Evolutionary conservation across 2,113 vertebrate genomes (phyloP), one percentile per base, ranked within the genome.

Genomic region (Ranitomeya variabilis): DNA sequence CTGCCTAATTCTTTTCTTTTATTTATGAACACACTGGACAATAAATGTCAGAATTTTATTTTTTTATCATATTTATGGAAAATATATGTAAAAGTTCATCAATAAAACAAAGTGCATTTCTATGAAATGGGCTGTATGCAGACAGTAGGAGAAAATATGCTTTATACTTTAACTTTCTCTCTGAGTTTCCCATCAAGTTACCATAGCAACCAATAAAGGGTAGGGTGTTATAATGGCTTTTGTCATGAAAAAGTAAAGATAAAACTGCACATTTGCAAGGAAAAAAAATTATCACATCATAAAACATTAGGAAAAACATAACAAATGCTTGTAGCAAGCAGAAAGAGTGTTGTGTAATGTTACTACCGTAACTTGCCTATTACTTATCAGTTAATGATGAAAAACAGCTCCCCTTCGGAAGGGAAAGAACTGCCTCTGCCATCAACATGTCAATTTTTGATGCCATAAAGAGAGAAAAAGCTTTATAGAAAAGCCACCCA

Each of bases 131-230:
- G 13, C 80, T 19, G 59, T 11, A 81, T 64, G 26, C 31, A 62
- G 57, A 62, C 45, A 37, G 57, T 11, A 81, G 4, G 26, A 62
- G 59, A 62, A 11, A 62, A 81, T 19, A 31, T 62, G 80, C 55
- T 62, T 37, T 15, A 81, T 64, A 62, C 80, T 45, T 62, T 45
- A 62, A 16, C 57, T 37, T 81, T 64, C 26, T 64, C 26, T 10
- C 3, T 0, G 31, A 81, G 37, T 52, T 26, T 60, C 31, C 23
- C 62, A 62, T 21, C 16, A 37, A 1, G 57, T 81, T 62, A 11
- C 31, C 57, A 81, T 81, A 16, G 59, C 23, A 81, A 81, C 57
- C 80, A 64, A 81, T 62, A 81, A 81, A 81, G 80, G 64, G 21
- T 19, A 62, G 31, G 5, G 23, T 52, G 73, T 52, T 51, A 52